Evolutionary conservation across 2,113 vertebrate genomes (phyloP).

Genomic region (Zosterops japonicus): DNA sequence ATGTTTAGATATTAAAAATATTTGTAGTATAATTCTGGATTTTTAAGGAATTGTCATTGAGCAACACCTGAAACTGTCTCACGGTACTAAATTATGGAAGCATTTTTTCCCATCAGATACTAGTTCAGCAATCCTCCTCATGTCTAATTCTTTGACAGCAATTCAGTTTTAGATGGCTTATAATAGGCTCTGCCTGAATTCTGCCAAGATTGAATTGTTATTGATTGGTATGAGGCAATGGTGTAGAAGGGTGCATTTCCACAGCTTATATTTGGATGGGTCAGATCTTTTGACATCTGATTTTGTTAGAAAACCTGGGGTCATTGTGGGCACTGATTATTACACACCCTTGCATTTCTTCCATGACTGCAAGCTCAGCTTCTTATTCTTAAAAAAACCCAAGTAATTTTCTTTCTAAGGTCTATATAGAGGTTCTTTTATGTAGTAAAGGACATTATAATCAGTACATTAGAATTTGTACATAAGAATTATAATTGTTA

Average conservation of each 20-base stretch:
- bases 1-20: neutral
- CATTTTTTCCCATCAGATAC: conserved; percentile 16
- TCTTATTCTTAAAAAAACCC: neutral
- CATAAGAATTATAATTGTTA: neutral
- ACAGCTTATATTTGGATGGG: conserved; percentile 30
- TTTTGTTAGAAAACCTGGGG: conserved; percentile 46
- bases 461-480: neutral
- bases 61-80: neutral
- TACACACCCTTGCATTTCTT: conserved; percentile 46
- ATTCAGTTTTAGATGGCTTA: conserved; percentile 28
- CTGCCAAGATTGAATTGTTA: conserved; percentile 54
- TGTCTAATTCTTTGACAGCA: conserved; percentile 50
- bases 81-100: neutral
- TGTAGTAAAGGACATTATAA: neutral
- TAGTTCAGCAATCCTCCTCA: neutral
- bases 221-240: conserved; percentile 44
- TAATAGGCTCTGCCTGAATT: conserved; percentile 46
- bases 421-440: neutral
- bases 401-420: neutral
- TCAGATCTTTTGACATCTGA: conserved; percentile 56
- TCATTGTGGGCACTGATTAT: conserved; percentile 31
- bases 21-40: neutral
- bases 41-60: conserved; percentile 7
- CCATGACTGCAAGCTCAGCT: conserved; percentile 8
- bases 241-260: conserved; percentile 49